Evolutionary conservation across 2,888 invertebrate species (phyloP), one percentile per base, ranked within the genome.

Genomic region (Chymomyza amoena): DNA sequence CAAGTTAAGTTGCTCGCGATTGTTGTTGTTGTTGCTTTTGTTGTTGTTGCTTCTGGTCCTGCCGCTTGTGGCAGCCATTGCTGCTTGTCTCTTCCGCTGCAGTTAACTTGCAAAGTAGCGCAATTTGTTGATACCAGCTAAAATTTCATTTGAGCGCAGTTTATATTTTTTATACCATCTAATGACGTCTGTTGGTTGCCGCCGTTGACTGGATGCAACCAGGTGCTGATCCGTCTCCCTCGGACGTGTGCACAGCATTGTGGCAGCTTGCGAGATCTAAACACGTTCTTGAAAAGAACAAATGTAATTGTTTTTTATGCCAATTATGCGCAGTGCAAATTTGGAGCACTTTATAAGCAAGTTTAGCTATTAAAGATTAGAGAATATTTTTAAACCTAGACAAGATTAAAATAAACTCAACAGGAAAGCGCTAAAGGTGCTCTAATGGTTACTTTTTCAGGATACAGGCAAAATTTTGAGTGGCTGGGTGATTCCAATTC

Each of bases 61-160:
- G 51, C 20, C 39, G 10, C 36, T 18, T n/a, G 59, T 57, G 39
- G 39, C 39, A 45, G 0, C 32, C 32, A 45, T 45, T 45, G 39
- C 70, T 39, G 70, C 78, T 81, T 75, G 81, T 77, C 85, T 85
- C 75, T 84, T 87, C 72, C 83, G 77, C 80, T 80, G 84, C 87
- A 85, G 87, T 85, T 83, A 83, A 85, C 84, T 86, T 78, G 79
- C 75, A 81, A 88, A 88, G 84, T 82, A 84, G 88, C 88, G 78
- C 82, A 88, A 88, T 88, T 86, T 88, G 87, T 86, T 84, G 82
- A 84, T 84, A 81, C 77, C 81, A 82, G 80, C 72, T 86, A 63
- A 84, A 86, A 86, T 86, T 87, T 83, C 83, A 87, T 85, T 85
- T 87, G 76, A 77, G 73, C 73, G 69, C 76, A 78, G 78, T 82